A percentile compares a stretch with the other conserved stretches of the same genome.
These are phyloP conservation scores for Lasioglossum villosulum DNA, from an alignment of 2,888 invertebrate genomes.

Conservation along the genomic window DNA sequence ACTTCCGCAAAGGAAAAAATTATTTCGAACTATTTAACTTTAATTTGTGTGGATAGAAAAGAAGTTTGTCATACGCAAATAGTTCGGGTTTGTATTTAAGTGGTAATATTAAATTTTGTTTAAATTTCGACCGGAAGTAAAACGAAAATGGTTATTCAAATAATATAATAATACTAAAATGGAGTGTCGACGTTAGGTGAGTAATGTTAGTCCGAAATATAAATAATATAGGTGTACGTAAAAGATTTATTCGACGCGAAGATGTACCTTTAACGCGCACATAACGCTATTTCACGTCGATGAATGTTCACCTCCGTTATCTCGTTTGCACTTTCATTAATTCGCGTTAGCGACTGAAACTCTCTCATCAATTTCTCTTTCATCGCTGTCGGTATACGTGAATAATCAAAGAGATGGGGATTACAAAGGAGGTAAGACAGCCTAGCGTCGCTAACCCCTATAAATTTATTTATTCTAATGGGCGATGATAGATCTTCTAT, in stretches of 20 bases:
- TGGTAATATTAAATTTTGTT: neutral
- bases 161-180: neutral
- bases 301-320: constrained; percentile 35
- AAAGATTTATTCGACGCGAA: constrained; percentile 5
- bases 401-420: constrained; percentile 23
- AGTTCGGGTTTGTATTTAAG: neutral
- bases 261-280: neutral
- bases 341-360: constrained; percentile 33
- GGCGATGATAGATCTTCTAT: neutral
- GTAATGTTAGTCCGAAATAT: neutral
- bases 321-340: constrained; percentile 33
- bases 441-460: neutral
- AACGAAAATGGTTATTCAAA: neutral
- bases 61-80: neutral
- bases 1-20: too few species aligned
- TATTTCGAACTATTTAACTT: too few species aligned
- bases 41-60: neutral
- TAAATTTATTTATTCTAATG: constrained; percentile 16
- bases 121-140: neutral
- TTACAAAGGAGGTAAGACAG: constrained; percentile 7
- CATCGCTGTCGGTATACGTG: constrained; percentile 9
- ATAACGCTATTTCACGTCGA: constrained; percentile 26
- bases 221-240: neutral
- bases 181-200: neutral
- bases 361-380: constrained; percentile 39